These are phyloP conservation scores for Mycetomoellerius zeteki DNA, from an alignment of 1,140 invertebrate genomes.

Conservation along the genomic window DNA sequence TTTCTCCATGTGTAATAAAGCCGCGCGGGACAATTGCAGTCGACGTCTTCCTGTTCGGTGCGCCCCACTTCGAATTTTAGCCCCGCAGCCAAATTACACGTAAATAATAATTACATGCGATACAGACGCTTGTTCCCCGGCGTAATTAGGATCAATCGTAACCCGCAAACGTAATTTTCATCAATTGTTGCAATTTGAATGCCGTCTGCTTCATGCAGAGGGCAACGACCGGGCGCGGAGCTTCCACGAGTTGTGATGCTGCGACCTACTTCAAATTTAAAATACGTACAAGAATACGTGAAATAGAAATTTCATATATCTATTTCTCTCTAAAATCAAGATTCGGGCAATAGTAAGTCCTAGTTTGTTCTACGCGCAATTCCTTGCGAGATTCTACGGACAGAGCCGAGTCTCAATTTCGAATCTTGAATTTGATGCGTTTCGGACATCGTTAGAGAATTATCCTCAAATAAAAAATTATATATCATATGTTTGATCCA, in stretches of 20 bases:
- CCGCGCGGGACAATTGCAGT: not conserved
- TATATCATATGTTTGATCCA: too few species aligned
- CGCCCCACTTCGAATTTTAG: slow-evolving; percentile 23
- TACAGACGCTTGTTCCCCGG: not conserved
- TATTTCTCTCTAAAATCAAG: not conserved
- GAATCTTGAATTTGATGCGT: not conserved
- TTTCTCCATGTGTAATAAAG: not conserved
- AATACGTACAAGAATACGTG: not conserved
- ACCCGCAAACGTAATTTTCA: slow-evolving; percentile 4
- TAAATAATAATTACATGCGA: not conserved
- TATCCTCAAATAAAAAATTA: too few species aligned
- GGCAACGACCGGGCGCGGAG: not conserved
- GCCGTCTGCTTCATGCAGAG: not conserved
- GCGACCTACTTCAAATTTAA: slow-evolving; percentile 10
- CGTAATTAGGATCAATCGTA: slow-evolving; percentile 10
- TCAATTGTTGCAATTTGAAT: slow-evolving; percentile 35
- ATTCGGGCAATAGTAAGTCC: too few species aligned
- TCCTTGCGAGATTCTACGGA: not conserved
- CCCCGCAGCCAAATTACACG: not conserved
- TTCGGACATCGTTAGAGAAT: not conserved
- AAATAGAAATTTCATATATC: not conserved
- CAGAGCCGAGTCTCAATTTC: not conserved
- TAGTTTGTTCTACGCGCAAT: not conserved
- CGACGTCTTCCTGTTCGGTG: not conserved
- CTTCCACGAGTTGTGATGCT: not conserved